Evolutionary conservation across 2,113 vertebrate genomes (phyloP), one percentile per base, ranked within the genome.

Genomic region (Campylorhamphus procurvoides): DNA sequence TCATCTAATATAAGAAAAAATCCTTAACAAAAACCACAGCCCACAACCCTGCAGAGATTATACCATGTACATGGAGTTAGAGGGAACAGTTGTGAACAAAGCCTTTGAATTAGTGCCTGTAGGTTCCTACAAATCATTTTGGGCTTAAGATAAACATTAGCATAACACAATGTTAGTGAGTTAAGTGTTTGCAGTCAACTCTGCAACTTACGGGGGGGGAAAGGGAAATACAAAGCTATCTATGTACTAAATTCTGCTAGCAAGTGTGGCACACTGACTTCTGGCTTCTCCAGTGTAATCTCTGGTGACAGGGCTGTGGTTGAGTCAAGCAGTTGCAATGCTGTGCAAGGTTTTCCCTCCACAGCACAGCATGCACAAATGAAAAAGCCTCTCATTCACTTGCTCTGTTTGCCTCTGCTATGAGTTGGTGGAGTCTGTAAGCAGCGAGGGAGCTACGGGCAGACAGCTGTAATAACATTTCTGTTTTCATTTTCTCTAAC

Each of bases 401-500:
- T 6, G 74, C 68, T 90, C 35, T 52, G 33, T 60, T 89, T 67
- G 87, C 79, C 53, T 91, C 84, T 96, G 76, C 72, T 56, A 29
- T 46, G 35, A 80, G 55, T 18, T 0, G 0, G 64, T 63, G 35
- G 60, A 53, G 71, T 89, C 69, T 77, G 27, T 42, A 60, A 91
- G 94, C 85, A 75, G 56, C 5, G 50, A 76, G 59, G 2, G 14
- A 92, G 71, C 76, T 91, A 62, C 46, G 56, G 84, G 63, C 83
- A 92, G 83, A 87, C 66, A 89, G 75, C 79, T 84, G 78, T 84
- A 91, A 46, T 29, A 90, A 84, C 8, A 5, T 77, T 96, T 87
- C 77, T 87, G 87, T 81, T 84, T 90, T 76, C 59, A 33, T 84
- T 90, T 90, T 93, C 88, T 84, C 56, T 69, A 87, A 96, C 89